Conservation (phyloP, 2,113 vertebrate species). For the Okapia johnstoni region DNA sequence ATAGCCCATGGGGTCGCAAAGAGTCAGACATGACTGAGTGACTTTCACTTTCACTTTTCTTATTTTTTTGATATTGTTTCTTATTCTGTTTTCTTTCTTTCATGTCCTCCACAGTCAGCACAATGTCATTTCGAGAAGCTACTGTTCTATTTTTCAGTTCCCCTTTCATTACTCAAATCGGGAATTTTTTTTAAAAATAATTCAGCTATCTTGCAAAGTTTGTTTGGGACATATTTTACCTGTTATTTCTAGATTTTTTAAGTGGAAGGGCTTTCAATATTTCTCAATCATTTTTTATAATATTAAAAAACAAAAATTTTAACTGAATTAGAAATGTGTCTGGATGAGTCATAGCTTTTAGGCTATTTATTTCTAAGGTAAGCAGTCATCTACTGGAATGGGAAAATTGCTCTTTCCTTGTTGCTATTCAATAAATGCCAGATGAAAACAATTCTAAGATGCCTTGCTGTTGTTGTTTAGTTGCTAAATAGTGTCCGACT, state of each 20-base stretch:
- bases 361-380: not conserved
- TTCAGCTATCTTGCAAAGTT: not conserved
- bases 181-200: not conserved
- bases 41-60: not conserved
- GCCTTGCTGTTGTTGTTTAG: not conserved
- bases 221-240: not conserved
- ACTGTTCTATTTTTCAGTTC: not conserved
- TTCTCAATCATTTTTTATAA: not conserved
- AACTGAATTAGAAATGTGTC: not conserved
- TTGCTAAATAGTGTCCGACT: not conserved
- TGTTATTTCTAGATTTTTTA: not conserved
- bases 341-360: not conserved
- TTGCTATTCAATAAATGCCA: not conserved
- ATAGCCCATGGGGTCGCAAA: not conserved
- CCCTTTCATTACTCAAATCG: not conserved
- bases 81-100: constrained; percentile 12
- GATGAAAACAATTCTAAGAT: not conserved
- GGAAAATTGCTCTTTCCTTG: not conserved
- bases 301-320: not conserved
- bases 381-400: not conserved
- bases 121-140: not conserved
- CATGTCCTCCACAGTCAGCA: not conserved
- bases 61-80: not conserved
- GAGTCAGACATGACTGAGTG: not conserved
- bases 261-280: not conserved